Percentiles rank a stretch among this genome's conserved stretches.
phyloP scores from a whole-genome alignment of 1,140 invertebrate species.

The Cydia fagiglandana region DNA sequence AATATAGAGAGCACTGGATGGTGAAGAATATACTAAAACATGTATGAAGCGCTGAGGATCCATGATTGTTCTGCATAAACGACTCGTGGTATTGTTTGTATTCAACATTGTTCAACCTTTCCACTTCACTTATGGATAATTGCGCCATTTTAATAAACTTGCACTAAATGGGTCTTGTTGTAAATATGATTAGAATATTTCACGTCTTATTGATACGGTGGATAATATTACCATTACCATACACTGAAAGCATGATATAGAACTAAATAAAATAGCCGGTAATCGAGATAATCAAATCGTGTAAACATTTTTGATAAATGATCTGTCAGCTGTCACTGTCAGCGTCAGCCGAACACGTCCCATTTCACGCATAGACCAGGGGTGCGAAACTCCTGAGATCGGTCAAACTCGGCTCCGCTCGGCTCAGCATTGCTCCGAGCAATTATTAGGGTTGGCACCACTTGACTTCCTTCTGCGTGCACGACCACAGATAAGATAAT shows the following conservation, averaged over 20 bases:
- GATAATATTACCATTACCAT: not conserved
- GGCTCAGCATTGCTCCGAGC: no score
- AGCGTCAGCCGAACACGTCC: not conserved
- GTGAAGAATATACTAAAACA: slow-evolving; percentile 68
- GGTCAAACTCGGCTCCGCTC: no score
- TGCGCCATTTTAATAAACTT: slow-evolving; percentile 10
- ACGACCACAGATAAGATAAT: no score
- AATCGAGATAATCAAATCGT: not conserved
- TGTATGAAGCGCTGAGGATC: slow-evolving; percentile 69
- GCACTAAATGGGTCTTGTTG: not conserved
- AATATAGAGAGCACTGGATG: slow-evolving; percentile 57
- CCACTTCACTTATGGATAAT: slow-evolving; percentile 8
- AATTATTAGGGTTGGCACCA: no score
- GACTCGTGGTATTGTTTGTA: slow-evolving; percentile 74
- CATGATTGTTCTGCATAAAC: slow-evolving; percentile 76
- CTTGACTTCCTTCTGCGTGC: no score
- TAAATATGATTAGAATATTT: not conserved
- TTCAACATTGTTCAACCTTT: slow-evolving; percentile 54
- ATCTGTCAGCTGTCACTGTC: not conserved
- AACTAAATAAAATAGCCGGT: not conserved
- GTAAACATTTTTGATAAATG: not conserved
- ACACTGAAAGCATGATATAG: not conserved
- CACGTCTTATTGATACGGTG: not conserved
- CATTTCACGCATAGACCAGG: not conserved
- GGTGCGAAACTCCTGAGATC: no score